Conservation (phyloP, 2,797 vertebrate genomes). For the Clamator glandarius region DNA sequence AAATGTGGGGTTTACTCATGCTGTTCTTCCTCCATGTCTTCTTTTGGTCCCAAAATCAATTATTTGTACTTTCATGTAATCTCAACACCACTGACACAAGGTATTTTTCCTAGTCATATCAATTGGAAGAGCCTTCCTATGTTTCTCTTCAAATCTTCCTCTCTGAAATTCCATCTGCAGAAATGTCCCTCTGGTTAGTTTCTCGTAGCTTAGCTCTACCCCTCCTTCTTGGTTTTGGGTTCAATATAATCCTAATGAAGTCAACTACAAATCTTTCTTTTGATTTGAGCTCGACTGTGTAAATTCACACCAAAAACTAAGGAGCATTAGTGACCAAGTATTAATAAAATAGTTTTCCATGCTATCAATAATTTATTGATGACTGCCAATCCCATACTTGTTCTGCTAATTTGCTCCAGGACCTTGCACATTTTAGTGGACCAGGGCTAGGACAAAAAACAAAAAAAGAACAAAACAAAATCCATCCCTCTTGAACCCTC, state of each 20-base stretch:
- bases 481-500: not conserved
- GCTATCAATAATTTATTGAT: conserved; percentile 19
- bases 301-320: not conserved
- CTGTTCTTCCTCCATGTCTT: not conserved
- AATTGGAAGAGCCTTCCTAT: not conserved
- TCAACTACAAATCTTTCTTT: not conserved
- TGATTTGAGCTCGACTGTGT: not conserved
- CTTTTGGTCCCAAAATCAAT: not conserved
- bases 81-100: not conserved
- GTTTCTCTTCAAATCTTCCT: not conserved
- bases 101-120: not conserved
- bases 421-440: not conserved
- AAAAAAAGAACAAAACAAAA: conserved; percentile 4
- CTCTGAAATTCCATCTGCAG: not conserved
- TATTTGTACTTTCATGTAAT: not conserved
- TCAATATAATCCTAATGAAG: not conserved
- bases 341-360: not conserved
- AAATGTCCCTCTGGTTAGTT: not conserved
- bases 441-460: conserved; percentile 11
- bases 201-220: not conserved
- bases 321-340: not conserved
- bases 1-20: not conserved
- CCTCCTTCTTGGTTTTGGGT: not conserved
- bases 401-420: conserved; percentile 28
- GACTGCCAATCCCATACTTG: not conserved